Conservation (phyloP, 2,113 vertebrate species). For the Brachirus orientalis region DNA sequence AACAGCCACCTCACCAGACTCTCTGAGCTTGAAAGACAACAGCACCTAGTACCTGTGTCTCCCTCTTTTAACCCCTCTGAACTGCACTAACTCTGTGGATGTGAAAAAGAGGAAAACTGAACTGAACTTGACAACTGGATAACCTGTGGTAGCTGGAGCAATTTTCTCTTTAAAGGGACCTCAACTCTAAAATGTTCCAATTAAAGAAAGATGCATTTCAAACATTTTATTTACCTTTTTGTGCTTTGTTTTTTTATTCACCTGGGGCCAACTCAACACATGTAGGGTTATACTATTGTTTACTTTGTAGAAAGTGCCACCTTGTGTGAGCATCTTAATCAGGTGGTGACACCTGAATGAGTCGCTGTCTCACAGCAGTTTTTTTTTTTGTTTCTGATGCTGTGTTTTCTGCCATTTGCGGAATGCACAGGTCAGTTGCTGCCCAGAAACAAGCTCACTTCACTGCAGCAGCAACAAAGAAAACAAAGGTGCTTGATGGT, state of each 20-base stretch:
- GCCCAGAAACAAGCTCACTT: conserved; percentile 18
- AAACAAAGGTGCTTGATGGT: conserved; percentile 31
- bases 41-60: conserved; percentile 53
- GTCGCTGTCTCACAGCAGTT: conserved; percentile 17
- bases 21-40: conserved; percentile 39
- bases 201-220: conserved; percentile 69
- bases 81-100: conserved; percentile 59
- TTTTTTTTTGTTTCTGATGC: conserved; percentile 32
- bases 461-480: conserved; percentile 20
- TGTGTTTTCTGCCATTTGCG: conserved; percentile 34
- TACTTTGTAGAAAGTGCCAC: conserved; percentile 33
- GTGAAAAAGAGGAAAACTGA: conserved; percentile 21
- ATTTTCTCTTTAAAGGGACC: background rate
- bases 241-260: conserved; percentile 3
- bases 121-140: conserved; percentile 59
- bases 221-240: conserved; percentile 34
- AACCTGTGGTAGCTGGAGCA: conserved; percentile 59
- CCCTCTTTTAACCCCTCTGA: conserved; percentile 54
- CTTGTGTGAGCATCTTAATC: conserved; percentile 9
- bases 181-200: conserved; percentile 35
- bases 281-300: conserved; percentile 41
- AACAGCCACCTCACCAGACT: conserved; percentile 48
- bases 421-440: conserved; percentile 36
- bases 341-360: background rate
- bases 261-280: conserved; percentile 3